These are phyloP conservation scores for Globodera rostochiensis DNA, from an alignment of 1,140 invertebrate species.

Conservation along the genomic window DNA sequence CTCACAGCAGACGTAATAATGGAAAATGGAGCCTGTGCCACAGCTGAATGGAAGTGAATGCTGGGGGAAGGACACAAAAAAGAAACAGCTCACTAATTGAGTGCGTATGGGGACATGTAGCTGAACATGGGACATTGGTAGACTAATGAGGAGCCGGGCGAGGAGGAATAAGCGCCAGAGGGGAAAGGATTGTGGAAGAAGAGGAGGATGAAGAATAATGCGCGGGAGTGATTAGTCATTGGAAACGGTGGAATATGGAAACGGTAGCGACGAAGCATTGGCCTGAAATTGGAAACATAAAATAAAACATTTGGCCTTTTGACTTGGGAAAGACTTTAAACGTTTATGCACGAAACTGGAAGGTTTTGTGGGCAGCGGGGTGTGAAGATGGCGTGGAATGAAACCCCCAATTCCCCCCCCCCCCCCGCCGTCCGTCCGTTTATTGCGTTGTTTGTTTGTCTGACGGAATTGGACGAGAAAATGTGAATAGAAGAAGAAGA, in stretches of 20 bases:
- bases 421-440: no score
- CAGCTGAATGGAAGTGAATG: constrained; percentile 41
- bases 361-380: no score
- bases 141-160: background rate
- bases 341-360: no score
- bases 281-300: no score
- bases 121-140: constrained; percentile 15
- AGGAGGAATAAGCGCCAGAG: background rate
- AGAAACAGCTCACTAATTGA: constrained; percentile 35
- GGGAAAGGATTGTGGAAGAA: background rate
- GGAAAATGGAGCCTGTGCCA: constrained; percentile 52
- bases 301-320: no score
- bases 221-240: background rate
- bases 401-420: no score
- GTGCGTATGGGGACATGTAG: constrained; percentile 23
- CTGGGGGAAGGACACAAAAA: background rate
- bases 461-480: background rate
- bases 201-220: background rate
- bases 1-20: constrained; percentile 56
- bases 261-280: no score
- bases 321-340: no score
- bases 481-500: constrained; percentile 1
- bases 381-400: no score
- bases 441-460: no score
- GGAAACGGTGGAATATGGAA: no score